phyloP scores from a whole-genome alignment of 2,797 vertebrate species.

The Cephalopachus bancanus region DNA sequence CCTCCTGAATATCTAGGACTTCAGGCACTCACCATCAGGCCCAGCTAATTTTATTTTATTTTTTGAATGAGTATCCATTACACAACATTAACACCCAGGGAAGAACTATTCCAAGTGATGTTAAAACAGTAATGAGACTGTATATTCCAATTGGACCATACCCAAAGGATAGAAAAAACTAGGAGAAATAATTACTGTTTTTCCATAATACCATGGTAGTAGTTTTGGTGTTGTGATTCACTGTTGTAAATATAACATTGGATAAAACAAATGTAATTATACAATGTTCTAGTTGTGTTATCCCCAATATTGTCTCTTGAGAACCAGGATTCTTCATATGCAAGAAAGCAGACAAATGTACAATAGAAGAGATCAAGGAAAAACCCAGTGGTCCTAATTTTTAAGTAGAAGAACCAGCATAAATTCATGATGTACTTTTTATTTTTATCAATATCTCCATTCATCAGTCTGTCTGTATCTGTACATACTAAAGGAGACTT shows the following conservation, averaged over 20 bases:
- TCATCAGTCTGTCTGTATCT: background rate
- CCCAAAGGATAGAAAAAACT: constrained; percentile 9
- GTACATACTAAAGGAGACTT: background rate
- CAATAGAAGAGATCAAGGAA: background rate
- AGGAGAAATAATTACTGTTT: background rate
- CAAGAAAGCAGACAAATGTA: background rate
- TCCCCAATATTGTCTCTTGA: background rate
- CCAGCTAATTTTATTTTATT: too few species aligned
- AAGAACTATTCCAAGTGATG: constrained; percentile 29
- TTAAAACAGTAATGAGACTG: background rate
- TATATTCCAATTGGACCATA: background rate
- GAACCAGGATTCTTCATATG: constrained; percentile 26
- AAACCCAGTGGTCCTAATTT: constrained; percentile 56
- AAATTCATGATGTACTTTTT: background rate
- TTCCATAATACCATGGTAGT: background rate
- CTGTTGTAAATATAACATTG: background rate
- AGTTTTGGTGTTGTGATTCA: background rate
- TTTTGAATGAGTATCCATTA: background rate
- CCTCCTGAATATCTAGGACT: too few species aligned
- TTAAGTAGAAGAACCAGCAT: constrained; percentile 50
- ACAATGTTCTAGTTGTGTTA: background rate
- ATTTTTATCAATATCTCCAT: constrained; percentile 5
- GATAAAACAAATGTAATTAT: constrained; percentile 1
- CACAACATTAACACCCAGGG: background rate
- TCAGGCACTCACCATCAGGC: too few species aligned